Conservation (phyloP, 2,888 invertebrate species). For the Cryptus armator region DNA sequence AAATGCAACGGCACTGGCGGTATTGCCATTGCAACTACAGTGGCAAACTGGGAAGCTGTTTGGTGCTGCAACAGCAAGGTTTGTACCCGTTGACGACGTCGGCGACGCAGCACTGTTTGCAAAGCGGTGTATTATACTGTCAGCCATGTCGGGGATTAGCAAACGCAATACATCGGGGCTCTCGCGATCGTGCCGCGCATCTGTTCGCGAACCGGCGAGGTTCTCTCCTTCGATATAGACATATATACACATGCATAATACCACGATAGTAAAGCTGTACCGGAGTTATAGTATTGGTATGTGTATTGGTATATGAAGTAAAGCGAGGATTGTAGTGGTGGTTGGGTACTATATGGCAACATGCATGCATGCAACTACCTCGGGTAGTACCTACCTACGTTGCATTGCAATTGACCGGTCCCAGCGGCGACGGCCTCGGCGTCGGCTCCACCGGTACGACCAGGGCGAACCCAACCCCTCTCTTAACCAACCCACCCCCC, state of each 20-base stretch:
- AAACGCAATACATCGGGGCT: conserved; percentile 83
- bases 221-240: conserved; percentile 42
- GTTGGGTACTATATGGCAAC: conserved; percentile 16
- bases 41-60: conserved; percentile 24
- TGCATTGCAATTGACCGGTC: conserved; percentile 79
- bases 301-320: background rate
- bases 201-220: conserved; percentile 77
- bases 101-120: conserved; percentile 78
- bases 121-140: conserved; percentile 84
- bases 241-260: conserved; percentile 20
- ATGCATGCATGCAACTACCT: conserved; percentile 35
- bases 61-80: background rate
- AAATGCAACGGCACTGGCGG: conserved; percentile 71
- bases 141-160: conserved; percentile 84
- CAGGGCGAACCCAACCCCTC: conserved; percentile 50
- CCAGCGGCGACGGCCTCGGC: conserved; percentile 67
- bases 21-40: conserved; percentile 32
- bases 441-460: conserved; percentile 59
- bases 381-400: conserved; percentile 71
- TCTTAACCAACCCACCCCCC: conserved; percentile 54
- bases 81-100: conserved; percentile 36
- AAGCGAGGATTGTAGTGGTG: background rate
- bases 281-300: conserved; percentile 5
- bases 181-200: conserved; percentile 83
- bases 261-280: conserved; percentile 8